Conservation (phyloP, 2,888 invertebrate genomes). For the Agonum fuliginosum region DNA sequence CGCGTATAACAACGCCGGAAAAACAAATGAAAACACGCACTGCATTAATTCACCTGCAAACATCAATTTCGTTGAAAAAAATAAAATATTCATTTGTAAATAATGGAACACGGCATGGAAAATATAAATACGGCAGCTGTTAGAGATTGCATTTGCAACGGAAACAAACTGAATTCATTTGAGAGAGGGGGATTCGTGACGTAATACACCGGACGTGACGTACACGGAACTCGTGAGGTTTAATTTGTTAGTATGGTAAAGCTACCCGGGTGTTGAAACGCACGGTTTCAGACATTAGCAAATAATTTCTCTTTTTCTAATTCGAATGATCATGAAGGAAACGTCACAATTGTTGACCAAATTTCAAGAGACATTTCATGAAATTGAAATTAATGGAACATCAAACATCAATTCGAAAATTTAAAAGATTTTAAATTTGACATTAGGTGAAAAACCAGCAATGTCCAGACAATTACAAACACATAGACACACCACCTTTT, state of each 20-base stretch:
- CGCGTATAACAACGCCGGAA: slow-evolving; percentile 15
- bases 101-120: slow-evolving; percentile 34
- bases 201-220: slow-evolving; percentile 51
- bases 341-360: too few species aligned
- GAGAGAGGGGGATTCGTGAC: slow-evolving; percentile 22
- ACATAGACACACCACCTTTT: too few species aligned
- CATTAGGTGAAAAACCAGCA: too few species aligned
- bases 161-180: background rate
- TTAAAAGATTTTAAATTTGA: too few species aligned
- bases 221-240: slow-evolving; percentile 41
- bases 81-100: slow-evolving; percentile 45
- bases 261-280: slow-evolving; percentile 30
- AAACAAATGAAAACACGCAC: slow-evolving; percentile 22
- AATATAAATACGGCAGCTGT: slow-evolving; percentile 31
- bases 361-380: too few species aligned
- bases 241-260: slow-evolving; percentile 57
- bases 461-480: too few species aligned
- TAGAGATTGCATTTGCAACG: background rate
- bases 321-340: too few species aligned
- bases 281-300: too few species aligned
- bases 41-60: slow-evolving; percentile 39
- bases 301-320: too few species aligned
- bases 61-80: slow-evolving; percentile 22
- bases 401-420: too few species aligned
- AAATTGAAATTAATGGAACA: too few species aligned